phyloP scores from a whole-genome alignment of 2,888 invertebrate genomes.

The Hetaerina titia region DNA sequence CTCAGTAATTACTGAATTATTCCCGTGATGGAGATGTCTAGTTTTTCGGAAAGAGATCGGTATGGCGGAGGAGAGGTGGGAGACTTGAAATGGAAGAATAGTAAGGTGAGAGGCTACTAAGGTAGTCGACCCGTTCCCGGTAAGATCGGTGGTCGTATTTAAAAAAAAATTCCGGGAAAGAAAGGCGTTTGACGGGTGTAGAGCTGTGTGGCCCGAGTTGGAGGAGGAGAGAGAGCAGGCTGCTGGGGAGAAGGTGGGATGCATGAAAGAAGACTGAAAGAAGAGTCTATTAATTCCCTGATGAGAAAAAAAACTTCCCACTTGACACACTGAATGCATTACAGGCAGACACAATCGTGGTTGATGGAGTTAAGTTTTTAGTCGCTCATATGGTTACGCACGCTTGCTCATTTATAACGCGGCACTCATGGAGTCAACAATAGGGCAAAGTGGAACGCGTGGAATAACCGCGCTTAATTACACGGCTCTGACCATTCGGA shows the following conservation, averaged over 20 bases:
- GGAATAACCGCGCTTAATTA: not conserved
- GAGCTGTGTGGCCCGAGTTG: not conserved
- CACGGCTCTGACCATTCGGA: not conserved
- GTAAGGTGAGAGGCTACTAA: not conserved
- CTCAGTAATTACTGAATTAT: too few relatives aligned
- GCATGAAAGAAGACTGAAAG: not conserved
- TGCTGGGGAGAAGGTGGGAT: not conserved
- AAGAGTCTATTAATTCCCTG: not conserved
- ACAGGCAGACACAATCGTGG: too few relatives aligned
- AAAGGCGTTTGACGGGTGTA: not conserved
- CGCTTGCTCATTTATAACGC: too few relatives aligned
- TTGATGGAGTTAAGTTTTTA: too few relatives aligned
- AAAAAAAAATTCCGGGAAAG: not conserved
- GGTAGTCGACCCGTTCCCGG: not conserved
- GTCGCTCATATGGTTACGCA: too few relatives aligned
- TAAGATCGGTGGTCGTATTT: not conserved
- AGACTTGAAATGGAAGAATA: not conserved
- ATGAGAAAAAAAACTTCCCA: not conserved
- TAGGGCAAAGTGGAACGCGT: not conserved
- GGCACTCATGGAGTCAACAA: not conserved
- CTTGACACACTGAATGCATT: not conserved
- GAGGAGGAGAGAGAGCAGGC: not conserved
- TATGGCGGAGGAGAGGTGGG: not conserved
- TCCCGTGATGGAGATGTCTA: too few relatives aligned
- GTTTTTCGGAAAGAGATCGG: not conserved